Evolutionary conservation across 2,113 vertebrate genomes (phyloP), one percentile per base, ranked within the genome.

Genomic region (Thermophis baileyi): DNA sequence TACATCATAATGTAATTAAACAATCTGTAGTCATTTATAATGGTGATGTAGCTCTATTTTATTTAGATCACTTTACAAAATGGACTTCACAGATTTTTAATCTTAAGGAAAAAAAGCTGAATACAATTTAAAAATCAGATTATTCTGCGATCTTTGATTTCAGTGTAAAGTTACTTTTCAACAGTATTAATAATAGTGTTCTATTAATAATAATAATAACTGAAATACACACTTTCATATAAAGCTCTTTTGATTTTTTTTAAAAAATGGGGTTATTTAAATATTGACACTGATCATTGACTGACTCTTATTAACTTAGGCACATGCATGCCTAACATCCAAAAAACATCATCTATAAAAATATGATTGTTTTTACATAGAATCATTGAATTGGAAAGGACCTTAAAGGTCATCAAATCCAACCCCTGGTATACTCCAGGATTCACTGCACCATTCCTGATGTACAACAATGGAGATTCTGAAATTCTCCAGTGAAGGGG

Each of bases 11-110:
- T 91, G 35, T 81, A 40, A 40, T 40, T 9, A 40, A 81, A 74
- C 14, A 74, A 74, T 74, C 9, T 60, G 3, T 55, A 87, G 55
- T 55, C 20, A 87, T 60, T 35, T 51, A 55, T 63, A 91, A 87
- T 24, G 60, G 3, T 16, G 46, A 46, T 27, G 35, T 46, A 50
- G 85, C 30, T 50, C 14, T 87, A 24, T 57, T 47, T 74, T 20
- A 53, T 46, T 54, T 92, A 54, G 63, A 30, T 12, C 4, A 89
- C 35, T 50, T 88, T 14, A 53, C 57, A 87, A 88, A 92, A 35
- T 27, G 7, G 49, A 74, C 95, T 94, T 93, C 85, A 20, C 1
- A 53, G 93, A 74, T 94, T 96, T 27, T 94, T 92, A n/a, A 92
- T 35, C 4, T n/a, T 69, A 69, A 90, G 18, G 20, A 22, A 88